These are phyloP conservation scores for Tanytarsus gracilentus DNA, from an alignment of 2,888 invertebrate genomes.

Conservation along the genomic window DNA sequence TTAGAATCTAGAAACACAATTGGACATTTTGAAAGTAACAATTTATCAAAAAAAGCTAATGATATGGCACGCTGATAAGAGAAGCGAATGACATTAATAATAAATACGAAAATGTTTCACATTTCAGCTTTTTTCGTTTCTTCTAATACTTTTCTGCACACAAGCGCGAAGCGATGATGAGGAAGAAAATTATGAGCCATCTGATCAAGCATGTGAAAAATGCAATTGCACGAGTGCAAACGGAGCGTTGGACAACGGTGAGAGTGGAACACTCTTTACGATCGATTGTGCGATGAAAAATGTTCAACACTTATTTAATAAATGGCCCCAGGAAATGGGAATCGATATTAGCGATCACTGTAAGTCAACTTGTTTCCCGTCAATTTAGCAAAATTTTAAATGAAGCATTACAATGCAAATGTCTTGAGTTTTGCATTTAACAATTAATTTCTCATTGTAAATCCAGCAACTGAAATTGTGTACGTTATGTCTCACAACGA, in stretches of 20 bases:
- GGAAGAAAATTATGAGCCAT: slow-evolving; percentile 39
- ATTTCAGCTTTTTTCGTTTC: slow-evolving; percentile 2
- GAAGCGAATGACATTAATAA: no score
- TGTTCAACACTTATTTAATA: slow-evolving; percentile 39
- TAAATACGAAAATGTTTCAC: background rate
- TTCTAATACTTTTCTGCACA: background rate
- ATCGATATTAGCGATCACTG: slow-evolving; percentile 36
- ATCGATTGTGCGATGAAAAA: slow-evolving; percentile 38
- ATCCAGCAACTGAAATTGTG: slow-evolving; percentile 34
- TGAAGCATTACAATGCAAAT: no score
- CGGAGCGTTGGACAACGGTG: slow-evolving; percentile 33
- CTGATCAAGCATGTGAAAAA: slow-evolving; percentile 37
- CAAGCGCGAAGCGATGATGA: slow-evolving; percentile 31
- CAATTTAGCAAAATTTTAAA: no score
- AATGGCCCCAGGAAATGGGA: slow-evolving; percentile 41
- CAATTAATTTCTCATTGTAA: background rate
- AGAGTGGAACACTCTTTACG: slow-evolving; percentile 34
- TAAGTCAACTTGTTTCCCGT: slow-evolving; percentile 32
- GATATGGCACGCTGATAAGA: no score
- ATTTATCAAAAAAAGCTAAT: no score
- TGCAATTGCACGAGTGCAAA: slow-evolving; percentile 35
- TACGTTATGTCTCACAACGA: slow-evolving; percentile 39
- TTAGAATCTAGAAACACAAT: no score
- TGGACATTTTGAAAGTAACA: no score
- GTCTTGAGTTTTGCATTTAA: background rate